These are phyloP conservation scores for Penaeus indicus DNA, from an alignment of 1,140 invertebrate species.

Conservation along the genomic window DNA sequence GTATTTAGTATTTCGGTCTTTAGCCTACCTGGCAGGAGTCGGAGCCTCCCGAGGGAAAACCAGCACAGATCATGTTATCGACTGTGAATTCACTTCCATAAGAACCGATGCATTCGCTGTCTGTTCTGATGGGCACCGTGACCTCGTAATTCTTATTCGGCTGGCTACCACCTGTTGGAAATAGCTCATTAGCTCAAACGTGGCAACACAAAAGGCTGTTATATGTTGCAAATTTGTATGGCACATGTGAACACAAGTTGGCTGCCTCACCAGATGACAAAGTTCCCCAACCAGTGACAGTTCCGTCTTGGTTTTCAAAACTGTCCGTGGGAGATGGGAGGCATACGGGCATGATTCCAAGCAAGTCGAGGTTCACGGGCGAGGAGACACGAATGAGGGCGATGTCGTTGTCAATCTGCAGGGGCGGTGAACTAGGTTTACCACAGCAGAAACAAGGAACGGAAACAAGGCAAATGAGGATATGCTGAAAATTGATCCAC, in stretches of 20 bases:
- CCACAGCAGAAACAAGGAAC: background rate
- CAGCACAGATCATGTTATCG: slow-evolving; percentile 37
- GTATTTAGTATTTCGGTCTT: background rate
- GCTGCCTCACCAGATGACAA: background rate
- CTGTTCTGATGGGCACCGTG: slow-evolving; percentile 74
- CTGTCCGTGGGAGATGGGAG: background rate
- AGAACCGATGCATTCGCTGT: slow-evolving; percentile 56
- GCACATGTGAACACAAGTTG: background rate
- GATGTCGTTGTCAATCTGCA: background rate
- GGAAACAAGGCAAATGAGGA: background rate
- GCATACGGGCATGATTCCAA: background rate
- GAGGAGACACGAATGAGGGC: background rate
- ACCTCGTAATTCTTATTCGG: slow-evolving; percentile 72
- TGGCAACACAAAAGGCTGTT: background rate
- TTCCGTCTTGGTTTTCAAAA: background rate
- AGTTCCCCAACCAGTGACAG: background rate
- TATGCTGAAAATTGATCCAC: too few species aligned
- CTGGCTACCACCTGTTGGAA: background rate
- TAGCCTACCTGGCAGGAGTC: slow-evolving; percentile 40
- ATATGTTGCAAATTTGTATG: background rate
- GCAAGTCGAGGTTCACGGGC: background rate
- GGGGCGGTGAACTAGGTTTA: background rate
- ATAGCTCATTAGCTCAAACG: too few species aligned
- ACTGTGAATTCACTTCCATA: background rate
- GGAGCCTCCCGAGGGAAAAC: background rate